A percentile compares a stretch with the other conserved stretches of the same genome.
phyloP scores from a whole-genome alignment of 2,888 invertebrate genomes.

The Pimpla rufipes region DNA sequence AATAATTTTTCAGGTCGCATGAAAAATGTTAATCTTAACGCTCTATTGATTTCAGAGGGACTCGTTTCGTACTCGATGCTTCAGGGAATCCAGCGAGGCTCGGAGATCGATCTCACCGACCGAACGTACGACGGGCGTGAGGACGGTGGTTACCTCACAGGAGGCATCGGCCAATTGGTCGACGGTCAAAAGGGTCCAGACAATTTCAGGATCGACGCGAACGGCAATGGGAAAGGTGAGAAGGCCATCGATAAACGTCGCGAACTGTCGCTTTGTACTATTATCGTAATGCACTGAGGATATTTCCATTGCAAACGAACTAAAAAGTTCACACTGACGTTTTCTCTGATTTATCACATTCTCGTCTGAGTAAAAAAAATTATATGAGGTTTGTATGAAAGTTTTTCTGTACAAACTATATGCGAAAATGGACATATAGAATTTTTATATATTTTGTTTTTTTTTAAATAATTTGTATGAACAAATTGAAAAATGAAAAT shows the following conservation, averaged over 20 bases:
- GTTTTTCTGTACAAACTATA: too few relatives aligned
- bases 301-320: background rate
- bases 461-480: too few relatives aligned
- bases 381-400: too few relatives aligned
- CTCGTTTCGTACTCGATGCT: constrained; percentile 93
- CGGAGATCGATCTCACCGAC: constrained; percentile 92
- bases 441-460: too few relatives aligned
- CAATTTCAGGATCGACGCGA: constrained; percentile 90
- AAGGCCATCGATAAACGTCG: constrained; percentile 4
- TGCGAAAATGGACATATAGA: too few relatives aligned
- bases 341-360: background rate
- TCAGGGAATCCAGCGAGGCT: constrained; percentile 90
- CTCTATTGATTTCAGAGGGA: constrained; percentile 87
- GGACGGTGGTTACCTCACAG: constrained; percentile 88
- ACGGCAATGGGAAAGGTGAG: constrained; percentile 90
- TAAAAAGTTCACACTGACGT: background rate
- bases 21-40: too few relatives aligned
- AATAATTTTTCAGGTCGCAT: background rate
- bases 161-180: constrained; percentile 92
- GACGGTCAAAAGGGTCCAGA: constrained; percentile 92
- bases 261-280: background rate
- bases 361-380: background rate
- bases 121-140: constrained; percentile 92
- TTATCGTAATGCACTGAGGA: background rate
- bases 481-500: too few relatives aligned